Evolutionary conservation across 2,888 invertebrate species (phyloP), one percentile per base, ranked within the genome.

Genomic region (Sarcophaga caerulescens): DNA sequence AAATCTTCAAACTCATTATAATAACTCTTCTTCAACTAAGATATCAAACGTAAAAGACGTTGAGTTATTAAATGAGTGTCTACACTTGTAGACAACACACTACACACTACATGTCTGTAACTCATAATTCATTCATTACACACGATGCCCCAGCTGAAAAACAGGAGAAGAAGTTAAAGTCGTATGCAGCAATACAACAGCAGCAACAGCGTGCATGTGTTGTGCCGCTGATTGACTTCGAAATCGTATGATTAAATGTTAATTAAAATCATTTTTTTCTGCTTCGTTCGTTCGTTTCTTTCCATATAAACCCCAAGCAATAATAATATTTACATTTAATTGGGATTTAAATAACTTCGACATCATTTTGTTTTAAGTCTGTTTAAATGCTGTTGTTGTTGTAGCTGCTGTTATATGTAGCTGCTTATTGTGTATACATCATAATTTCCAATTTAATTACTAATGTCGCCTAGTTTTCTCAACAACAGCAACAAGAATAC

Each of bases 401-500:
- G 52, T 14, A 23, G 19, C 45, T 2, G 44, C 59, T 52, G 47
- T n/a, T 17, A 59, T 52, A n/a, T 63, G 1, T 70, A 75, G 44
- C 69, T 0, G 21, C 59, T 47, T 21, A 14, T 23, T 69, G 65
- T 81, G 19, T 63, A 63, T 66, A 81, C 81, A 86, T 84, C 86
- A 86, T 86, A 86, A 86, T 86, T 86, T 78, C 68, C 66, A 71
- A 78, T 86, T 84, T 86, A 86, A 86, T 86, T 81, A 70, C 86
- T 77, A 81, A 81, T 86, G 86, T 86, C 86, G 86, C 84, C 86
- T 86, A 86, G 81, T 83, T 62, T 45, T 47, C 25, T 62, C 8
- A 65, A 57, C 14, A 47, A 65, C 66, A 14, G 14, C 21, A 60
- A 60, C 12, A 17, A 68, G 8, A 68, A 6, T 14, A 8, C 17